Base-by-base conservation (phyloP, 2,797 vertebrate genomes). In the Syngnathus acus region DNA sequence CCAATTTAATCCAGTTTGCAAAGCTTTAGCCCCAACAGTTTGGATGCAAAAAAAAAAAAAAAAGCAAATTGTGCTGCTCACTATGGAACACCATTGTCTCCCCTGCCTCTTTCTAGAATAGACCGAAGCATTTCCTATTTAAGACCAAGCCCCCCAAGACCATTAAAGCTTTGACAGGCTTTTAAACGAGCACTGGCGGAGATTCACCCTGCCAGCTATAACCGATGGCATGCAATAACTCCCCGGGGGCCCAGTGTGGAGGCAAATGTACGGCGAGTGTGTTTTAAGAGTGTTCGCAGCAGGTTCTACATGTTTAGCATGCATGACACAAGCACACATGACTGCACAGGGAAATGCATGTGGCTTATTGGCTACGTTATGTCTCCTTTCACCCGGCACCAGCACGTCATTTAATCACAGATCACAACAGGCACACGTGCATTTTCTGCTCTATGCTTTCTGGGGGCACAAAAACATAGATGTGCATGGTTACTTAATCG, bases 131-230 rank as follows among this genome's bases (percentile, higher is more conserved):
- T 70, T 80, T 76, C 71, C 70, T 82, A 67, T 75, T 69, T 75
- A 70, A 81, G 65, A 75, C 64, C 54, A 19, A 54, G 76, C 81
- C 81, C 76, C 40, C 14, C 8, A 65, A 77, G 84, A 81, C 82
- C 64, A 75, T 82, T 86, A 83, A 77, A 78, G 78, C 81, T 74
- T 68, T 84, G 82, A 86, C 82, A 82, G 82, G 62, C 65, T 81
- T 86, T 84, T 85, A 85, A 87, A 86, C 37, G 62, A 83, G 75
- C 76, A 5, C 75, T 72, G 77, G 72, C 74, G 37, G 76, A 79
- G 78, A 80, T 83, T 87, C 79, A 71, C 68, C 70, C 79, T 66
- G 69, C 73, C 77, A 73, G 82, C 80, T 70, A 72, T 82, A 73
- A 84, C 81, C 78, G 83, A 80, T 76, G 70, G 75, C 79, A 79